phyloP scores from a whole-genome alignment of 2,888 invertebrate genomes.

The Pachydiplax longipennis region DNA sequence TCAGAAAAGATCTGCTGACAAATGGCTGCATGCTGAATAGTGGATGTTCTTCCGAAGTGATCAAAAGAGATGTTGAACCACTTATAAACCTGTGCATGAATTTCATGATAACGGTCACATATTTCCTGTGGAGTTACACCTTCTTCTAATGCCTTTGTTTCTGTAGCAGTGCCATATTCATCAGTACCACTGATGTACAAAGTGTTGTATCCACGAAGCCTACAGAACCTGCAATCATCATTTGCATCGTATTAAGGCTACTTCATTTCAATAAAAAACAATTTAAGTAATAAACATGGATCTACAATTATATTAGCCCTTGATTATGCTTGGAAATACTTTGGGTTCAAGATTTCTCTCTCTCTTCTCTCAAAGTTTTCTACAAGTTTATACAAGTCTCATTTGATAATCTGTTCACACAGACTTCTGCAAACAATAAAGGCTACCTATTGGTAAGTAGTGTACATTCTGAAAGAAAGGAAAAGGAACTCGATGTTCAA shows the following conservation, averaged over 20 bases:
- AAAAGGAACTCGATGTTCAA: too few species aligned
- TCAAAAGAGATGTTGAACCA: conserved; percentile 99
- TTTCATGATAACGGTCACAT: conserved; percentile 94
- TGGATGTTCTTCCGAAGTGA: conserved; percentile 96
- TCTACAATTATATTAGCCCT: too few species aligned
- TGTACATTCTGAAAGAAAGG: too few species aligned
- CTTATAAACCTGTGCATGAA: conserved; percentile 87
- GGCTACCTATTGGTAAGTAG: too few species aligned
- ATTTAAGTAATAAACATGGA: not conserved
- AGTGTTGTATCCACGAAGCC: conserved; percentile 88
- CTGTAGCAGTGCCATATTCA: conserved; percentile 99
- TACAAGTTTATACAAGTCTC: too few species aligned
- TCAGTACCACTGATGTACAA: conserved; percentile 94
- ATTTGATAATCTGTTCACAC: too few species aligned
- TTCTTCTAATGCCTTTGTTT: conserved; percentile 97
- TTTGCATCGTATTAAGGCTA: not conserved
- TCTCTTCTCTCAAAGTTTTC: too few species aligned
- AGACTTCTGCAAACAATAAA: too few species aligned
- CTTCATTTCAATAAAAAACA: not conserved
- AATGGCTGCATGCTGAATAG: conserved; percentile 87
- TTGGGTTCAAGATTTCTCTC: too few species aligned
- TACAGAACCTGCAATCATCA: conserved; percentile 76
- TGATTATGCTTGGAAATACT: too few species aligned
- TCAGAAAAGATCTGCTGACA: conserved; percentile 89
- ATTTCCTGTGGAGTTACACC: conserved; percentile 87